phyloP scores from a whole-genome alignment of 2,797 vertebrate species.

The Adelosebastes latens region DNA sequence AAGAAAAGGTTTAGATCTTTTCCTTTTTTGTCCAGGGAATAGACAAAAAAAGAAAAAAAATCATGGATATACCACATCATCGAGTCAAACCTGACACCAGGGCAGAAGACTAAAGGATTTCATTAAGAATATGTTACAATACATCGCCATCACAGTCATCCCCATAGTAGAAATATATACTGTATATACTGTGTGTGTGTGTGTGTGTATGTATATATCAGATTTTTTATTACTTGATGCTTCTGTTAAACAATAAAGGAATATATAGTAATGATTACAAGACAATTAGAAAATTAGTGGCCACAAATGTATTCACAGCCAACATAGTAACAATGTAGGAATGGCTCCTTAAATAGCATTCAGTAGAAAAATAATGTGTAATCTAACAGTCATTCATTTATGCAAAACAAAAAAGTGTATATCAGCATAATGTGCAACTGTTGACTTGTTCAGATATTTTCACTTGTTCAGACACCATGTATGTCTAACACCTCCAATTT shows the following conservation, averaged over 20 bases:
- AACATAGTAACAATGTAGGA: background rate
- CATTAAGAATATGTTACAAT: conserved; percentile 52
- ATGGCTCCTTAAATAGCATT: background rate
- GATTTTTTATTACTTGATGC: background rate
- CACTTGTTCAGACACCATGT: background rate
- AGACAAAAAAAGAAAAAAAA: conserved; percentile 64
- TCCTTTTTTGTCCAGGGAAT: conserved; percentile 80
- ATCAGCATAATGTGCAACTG: background rate
- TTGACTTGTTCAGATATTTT: background rate
- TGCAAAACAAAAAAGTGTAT: background rate
- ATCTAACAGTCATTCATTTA: background rate
- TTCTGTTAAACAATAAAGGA: conserved; percentile 3
- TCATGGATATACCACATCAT: conserved; percentile 65
- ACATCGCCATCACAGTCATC: conserved; percentile 54
- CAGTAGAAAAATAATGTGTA: background rate
- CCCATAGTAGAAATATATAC: background rate
- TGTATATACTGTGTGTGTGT: background rate
- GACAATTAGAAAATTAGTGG: background rate
- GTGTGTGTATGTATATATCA: too few species aligned
- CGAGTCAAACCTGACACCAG: conserved; percentile 78
- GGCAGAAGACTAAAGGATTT: conserved; percentile 69
- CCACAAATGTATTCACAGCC: background rate
- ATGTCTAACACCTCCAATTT: background rate
- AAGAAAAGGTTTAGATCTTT: conserved; percentile 96
- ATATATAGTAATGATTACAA: background rate